These are phyloP conservation scores for Actinopyga echinites DNA, from an alignment of 53 echinoderm and acorn worm species.

Conservation along the genomic window DNA sequence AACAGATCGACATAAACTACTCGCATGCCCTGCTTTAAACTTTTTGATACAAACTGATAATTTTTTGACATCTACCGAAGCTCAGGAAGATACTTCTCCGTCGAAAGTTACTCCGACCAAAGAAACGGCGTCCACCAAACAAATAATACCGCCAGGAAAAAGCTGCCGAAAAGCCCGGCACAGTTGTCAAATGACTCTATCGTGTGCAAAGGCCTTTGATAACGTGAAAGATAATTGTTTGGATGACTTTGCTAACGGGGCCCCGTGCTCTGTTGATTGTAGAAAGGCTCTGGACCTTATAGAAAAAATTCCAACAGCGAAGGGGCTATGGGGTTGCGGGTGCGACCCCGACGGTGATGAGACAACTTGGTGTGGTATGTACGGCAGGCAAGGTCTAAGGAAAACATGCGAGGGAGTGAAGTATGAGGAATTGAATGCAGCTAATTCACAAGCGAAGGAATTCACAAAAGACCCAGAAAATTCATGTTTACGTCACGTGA, in stretches of 20 bases:
- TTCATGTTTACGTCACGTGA: too few relatives aligned
- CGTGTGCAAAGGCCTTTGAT: not conserved
- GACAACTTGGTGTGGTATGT: conserved; percentile 11
- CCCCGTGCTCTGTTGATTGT: not conserved
- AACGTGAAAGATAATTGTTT: not conserved
- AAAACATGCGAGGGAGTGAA: not conserved
- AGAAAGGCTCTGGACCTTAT: not conserved
- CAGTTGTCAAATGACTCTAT: not conserved
- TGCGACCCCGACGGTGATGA: conserved; percentile 4
- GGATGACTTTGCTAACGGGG: not conserved
- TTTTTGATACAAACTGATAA: not conserved
- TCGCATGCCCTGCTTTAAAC: not conserved
- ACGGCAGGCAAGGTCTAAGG: not conserved
- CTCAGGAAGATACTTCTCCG: not conserved
- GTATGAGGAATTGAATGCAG: not conserved
- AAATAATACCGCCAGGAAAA: not conserved
- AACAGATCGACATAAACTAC: not conserved
- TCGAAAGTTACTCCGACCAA: not conserved
- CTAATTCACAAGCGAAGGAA: too few relatives aligned
- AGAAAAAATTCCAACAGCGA: not conserved
- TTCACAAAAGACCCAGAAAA: too few relatives aligned
- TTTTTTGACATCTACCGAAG: not conserved
- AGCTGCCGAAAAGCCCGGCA: not conserved
- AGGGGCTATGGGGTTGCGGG: not conserved
- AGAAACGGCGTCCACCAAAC: not conserved